Evolutionary conservation across 2,797 vertebrate genomes (phyloP), one percentile per base, ranked within the genome.

Genomic region (Sitta carolinensis): DNA sequence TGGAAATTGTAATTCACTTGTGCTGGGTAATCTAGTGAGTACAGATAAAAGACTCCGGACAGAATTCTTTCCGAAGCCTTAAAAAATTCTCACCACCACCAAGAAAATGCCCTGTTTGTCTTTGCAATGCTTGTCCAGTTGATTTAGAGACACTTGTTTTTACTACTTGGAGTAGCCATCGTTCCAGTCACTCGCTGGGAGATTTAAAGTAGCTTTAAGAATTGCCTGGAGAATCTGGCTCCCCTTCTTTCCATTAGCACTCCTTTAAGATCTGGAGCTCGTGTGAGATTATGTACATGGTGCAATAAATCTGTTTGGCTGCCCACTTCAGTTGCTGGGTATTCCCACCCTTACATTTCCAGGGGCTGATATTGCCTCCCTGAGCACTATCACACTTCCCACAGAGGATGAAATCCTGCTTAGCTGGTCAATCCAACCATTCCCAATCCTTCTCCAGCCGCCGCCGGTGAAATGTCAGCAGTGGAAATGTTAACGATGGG

Each of bases 301-400:
- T 92, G 95, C 93, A 90, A 96, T 96, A 97, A 96, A 96, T 96
- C 96, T 93, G 80, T 76, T 91, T 6, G 80, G 84, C 94, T 96
- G 84, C 94, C 89, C 92, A 95, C 91, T 95, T 88, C 77, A 94
- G 95, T 92, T 96, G 91, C 95, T 92, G 61, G 79, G 32, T 96
- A 97, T 96, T 95, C 95, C 95, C 94, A 96, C 83, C 94, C 89
- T 95, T 93, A 59, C 91, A 94, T 95, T 95, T 95, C 87, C 57
- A 22, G 76, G 84, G 92, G 62, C 67, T 93, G 87, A 75, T 94
- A 84, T 86, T 92, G 78, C 84, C 79, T 96, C 93, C 84, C 89
- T 90, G 79, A 93, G 89, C 80, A 7, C 52, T 51, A 61, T 61
- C 87, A 72, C 32, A 9, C 94, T 92, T 90, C 83, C 89, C 94